Evolutionary conservation across 2,888 invertebrate genomes (phyloP).

Genomic region (Dusona sp.): DNA sequence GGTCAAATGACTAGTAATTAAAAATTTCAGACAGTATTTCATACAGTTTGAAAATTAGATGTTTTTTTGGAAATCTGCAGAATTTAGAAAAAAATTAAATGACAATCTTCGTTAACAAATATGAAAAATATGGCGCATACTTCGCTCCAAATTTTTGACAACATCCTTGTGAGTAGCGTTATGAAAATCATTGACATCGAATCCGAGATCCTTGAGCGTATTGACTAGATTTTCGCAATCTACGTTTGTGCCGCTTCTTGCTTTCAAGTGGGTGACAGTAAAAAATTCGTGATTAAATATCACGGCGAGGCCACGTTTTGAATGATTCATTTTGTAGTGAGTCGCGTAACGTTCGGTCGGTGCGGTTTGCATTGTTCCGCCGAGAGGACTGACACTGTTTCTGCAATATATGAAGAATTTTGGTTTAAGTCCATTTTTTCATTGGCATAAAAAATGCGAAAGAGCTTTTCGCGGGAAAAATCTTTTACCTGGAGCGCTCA

Average conservation of each 20-base stretch:
- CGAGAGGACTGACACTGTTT: constrained; percentile 76
- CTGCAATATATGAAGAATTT: constrained; percentile 58
- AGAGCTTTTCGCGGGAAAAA: neutral
- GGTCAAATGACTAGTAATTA: too few species aligned
- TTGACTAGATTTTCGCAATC: constrained; percentile 92
- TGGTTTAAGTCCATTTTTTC: neutral
- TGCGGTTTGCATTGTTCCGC: constrained; percentile 76
- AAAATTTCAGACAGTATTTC: too few species aligned
- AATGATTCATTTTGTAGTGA: constrained; percentile 95
- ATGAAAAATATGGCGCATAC: constrained; percentile 80
- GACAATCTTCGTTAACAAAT: too few species aligned
- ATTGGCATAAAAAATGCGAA: neutral
- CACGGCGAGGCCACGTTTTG: constrained; percentile 92
- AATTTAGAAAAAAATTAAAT: too few species aligned
- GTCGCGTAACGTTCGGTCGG: constrained; percentile 88
- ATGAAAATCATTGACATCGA: constrained; percentile 89
- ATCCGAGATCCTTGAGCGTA: constrained; percentile 89
- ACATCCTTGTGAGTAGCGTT: constrained; percentile 91
- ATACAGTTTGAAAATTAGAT: too few species aligned
- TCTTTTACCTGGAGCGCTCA: neutral
- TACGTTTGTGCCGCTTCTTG: constrained; percentile 93
- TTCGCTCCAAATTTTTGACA: constrained; percentile 87
- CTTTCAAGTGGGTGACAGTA: constrained; percentile 89
- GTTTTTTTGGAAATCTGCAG: too few species aligned
- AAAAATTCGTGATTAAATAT: constrained; percentile 97